Conservation (phyloP, 2,797 vertebrate genomes). For the Intellagama lesueurii region DNA sequence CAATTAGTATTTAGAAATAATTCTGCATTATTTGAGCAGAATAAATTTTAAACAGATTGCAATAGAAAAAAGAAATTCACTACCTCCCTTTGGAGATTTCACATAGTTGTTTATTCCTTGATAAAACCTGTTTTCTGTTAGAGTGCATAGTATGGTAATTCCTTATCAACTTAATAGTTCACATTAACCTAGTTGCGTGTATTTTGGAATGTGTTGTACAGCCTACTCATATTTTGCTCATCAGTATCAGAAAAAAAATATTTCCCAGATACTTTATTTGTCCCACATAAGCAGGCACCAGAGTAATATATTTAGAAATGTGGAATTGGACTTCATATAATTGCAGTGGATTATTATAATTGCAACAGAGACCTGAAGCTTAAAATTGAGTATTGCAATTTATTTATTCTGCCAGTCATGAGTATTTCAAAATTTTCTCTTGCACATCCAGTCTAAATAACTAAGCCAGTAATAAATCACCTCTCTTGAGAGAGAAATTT, state of each 20-base stretch:
- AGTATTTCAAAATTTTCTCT: neutral
- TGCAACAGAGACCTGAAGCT: neutral
- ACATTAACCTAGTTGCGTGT: conserved; percentile 30
- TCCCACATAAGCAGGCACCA: neutral
- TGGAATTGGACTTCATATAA: conserved; percentile 30
- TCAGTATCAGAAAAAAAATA: neutral
- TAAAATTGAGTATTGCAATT: neutral
- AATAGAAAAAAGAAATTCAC: conserved; percentile 40
- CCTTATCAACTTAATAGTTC: conserved; percentile 44
- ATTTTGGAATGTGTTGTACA: neutral
- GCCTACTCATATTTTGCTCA: neutral
- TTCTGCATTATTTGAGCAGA: conserved; percentile 46
- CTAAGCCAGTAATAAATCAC: neutral
- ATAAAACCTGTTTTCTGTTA: neutral
- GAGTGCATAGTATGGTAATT: conserved; percentile 2
- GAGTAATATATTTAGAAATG: conserved; percentile 6
- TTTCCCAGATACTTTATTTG: conserved; percentile 5
- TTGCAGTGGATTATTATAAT: neutral
- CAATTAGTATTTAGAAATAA: conserved; percentile 60
- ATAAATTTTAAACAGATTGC: conserved; percentile 58
- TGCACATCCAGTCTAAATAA: neutral
- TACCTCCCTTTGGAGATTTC: conserved; percentile 41
- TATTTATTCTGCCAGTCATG: neutral
- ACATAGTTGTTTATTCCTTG: conserved; percentile 32
- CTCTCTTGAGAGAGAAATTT: neutral